These are phyloP conservation scores for Wiebesia pumilae DNA, from an alignment of 1,140 invertebrate species.

Conservation along the genomic window DNA sequence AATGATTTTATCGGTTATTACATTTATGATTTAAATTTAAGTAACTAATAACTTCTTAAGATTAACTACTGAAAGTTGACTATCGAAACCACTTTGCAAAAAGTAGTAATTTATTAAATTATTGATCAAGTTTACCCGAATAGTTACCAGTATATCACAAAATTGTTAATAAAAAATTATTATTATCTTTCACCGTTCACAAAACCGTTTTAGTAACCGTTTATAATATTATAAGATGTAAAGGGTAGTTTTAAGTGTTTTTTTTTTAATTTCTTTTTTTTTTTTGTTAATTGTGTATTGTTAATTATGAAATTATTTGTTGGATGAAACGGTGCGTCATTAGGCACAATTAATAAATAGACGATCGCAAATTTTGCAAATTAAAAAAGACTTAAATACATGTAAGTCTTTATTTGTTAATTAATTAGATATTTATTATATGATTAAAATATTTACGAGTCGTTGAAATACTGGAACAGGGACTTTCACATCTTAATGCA, in stretches of 20 bases:
- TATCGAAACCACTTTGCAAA: too few relatives aligned
- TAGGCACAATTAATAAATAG: background rate
- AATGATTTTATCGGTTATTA: too few relatives aligned
- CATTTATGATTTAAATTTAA: too few relatives aligned
- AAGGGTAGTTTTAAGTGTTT: background rate
- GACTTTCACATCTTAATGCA: constrained; percentile 28
- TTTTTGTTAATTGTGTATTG: background rate
- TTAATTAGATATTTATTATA: constrained; percentile 17
- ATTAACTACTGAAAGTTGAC: too few relatives aligned
- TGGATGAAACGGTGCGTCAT: background rate
- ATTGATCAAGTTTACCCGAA: too few relatives aligned
- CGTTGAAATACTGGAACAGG: constrained; percentile 25
- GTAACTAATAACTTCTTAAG: too few relatives aligned
- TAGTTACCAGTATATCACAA: too few relatives aligned
- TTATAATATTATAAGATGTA: background rate
- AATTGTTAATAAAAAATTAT: too few relatives aligned
- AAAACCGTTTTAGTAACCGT: background rate
- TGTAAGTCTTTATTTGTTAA: background rate
- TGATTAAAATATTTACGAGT: constrained; percentile 10
- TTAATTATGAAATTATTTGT: background rate
- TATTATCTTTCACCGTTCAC: too few relatives aligned
- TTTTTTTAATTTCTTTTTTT: background rate
- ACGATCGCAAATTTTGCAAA: background rate
- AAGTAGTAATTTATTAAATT: too few relatives aligned
- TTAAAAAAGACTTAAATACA: background rate